These are phyloP conservation scores for Tragelaphus buxtoni DNA, from an alignment of 2,113 vertebrate species.

Conservation along the genomic window DNA sequence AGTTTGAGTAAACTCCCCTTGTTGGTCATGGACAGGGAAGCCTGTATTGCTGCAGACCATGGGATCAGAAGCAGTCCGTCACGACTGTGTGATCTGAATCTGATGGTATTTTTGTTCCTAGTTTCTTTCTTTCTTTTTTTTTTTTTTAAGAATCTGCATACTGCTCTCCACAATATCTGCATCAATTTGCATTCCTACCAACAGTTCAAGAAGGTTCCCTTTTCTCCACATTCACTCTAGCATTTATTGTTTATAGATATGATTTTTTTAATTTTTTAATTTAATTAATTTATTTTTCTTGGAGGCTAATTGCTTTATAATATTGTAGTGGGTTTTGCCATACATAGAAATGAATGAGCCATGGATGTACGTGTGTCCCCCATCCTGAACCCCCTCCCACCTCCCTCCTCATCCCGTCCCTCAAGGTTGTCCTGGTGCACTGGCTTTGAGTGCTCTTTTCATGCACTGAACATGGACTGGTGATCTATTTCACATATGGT, in stretches of 20 bases:
- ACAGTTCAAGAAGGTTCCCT: no score
- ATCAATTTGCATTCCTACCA: no score
- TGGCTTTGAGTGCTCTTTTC: neutral
- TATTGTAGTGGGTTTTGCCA: neutral
- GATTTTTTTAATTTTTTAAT: neutral
- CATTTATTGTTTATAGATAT: neutral
- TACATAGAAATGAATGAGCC: neutral
- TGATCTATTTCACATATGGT: neutral
- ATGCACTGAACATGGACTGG: neutral
- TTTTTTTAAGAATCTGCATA: no score
- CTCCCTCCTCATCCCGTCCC: neutral
- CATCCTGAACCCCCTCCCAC: neutral
- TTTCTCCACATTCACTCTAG: neutral
- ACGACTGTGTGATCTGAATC: no score
- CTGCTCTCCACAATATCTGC: no score
- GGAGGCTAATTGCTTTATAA: neutral
- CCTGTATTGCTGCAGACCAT: no score
- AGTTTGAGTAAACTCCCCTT: no score
- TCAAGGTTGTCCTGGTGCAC: neutral
- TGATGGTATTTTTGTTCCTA: no score
- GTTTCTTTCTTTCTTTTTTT: no score
- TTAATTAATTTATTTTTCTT: neutral
- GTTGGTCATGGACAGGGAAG: no score
- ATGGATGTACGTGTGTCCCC: neutral
- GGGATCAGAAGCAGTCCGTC: no score